Base-by-base conservation (phyloP, 2,797 vertebrate species). In the Adrianichthys oophorus region DNA sequence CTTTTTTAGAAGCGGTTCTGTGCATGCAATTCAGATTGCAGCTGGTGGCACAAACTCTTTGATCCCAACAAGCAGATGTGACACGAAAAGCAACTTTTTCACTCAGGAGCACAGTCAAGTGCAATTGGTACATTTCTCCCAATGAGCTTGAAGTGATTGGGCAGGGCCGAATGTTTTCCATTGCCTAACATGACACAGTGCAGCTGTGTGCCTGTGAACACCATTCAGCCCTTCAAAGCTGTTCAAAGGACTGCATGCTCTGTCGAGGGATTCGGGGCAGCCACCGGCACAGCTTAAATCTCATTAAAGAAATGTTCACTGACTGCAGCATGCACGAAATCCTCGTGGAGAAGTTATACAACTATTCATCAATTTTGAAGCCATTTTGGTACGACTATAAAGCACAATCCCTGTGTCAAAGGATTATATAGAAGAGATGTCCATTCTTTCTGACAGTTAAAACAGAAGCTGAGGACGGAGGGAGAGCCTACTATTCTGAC, bases 221-320 rank as follows among this genome's bases (percentile, higher is more conserved):
- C 52, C 60, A 71, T 73, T 74, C 72, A 78, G 74, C 68, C 69
- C 64, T 64, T 74, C 74, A 69, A 47, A 17, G 70, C 72, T 78
- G 68, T 82, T 84, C 82, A 86, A 79, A 87, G 81, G 78, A 71
- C 79, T 75, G 49, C 70, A 85, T 76, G 67, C 70, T 69, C 76
- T 51, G 70, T 84, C 82, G 73, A 66, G 85, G 83, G 85, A 87
- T 72, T 82, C 77, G 68, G 72, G 66, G 80, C 72, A 81, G 80
- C 81, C 83, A 84, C 81, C 67, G 65, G 68, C 66, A 70, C 65
- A 59, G 78, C 74, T 85, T 78, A 76, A 78, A 85, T 84, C 78
- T 82, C 75, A 82, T 76, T 69, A 59, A 72, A 81, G 79, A 85
- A 84, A 76, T 45, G 58, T 74, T 75, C 78, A 83, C 50, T 61